A percentile compares a stretch with the other conserved stretches of the same genome.
Evolutionary conservation across 2,113 vertebrate species (phyloP).

Genomic region (Syngnathoides biaculeatus): DNA sequence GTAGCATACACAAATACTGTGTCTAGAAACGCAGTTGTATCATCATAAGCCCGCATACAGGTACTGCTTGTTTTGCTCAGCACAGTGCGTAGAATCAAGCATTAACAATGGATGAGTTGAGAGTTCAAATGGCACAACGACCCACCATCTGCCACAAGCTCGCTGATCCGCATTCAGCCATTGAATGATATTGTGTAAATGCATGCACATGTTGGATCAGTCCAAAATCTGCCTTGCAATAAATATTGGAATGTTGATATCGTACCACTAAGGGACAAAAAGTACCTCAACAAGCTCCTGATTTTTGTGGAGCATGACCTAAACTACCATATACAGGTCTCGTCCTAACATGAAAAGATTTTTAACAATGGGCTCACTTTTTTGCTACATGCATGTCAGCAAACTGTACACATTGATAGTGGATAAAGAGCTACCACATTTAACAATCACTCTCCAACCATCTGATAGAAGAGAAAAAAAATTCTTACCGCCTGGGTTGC

Average conservation of each 20-base stretch:
- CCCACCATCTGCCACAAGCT: constrained; percentile 24
- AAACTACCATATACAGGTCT: background rate
- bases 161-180: constrained; percentile 24
- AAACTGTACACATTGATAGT: background rate
- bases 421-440: background rate
- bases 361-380: background rate
- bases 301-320: background rate
- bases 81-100: constrained; percentile 34
- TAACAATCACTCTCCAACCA: background rate
- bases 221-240: background rate
- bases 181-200: background rate
- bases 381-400: background rate
- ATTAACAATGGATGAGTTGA: constrained; percentile 37
- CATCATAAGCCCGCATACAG: constrained; percentile 10
- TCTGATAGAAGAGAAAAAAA: background rate
- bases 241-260: background rate
- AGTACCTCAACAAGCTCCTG: background rate
- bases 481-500: constrained; percentile 74
- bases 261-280: background rate
- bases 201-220: background rate
- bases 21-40: constrained; percentile 24
- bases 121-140: constrained; percentile 45
- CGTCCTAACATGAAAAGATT: background rate
- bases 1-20: background rate
- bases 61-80: constrained; percentile 20